These are phyloP conservation scores for Knipowitschia caucasica DNA, from an alignment of 2,797 vertebrate species.

Conservation along the genomic window DNA sequence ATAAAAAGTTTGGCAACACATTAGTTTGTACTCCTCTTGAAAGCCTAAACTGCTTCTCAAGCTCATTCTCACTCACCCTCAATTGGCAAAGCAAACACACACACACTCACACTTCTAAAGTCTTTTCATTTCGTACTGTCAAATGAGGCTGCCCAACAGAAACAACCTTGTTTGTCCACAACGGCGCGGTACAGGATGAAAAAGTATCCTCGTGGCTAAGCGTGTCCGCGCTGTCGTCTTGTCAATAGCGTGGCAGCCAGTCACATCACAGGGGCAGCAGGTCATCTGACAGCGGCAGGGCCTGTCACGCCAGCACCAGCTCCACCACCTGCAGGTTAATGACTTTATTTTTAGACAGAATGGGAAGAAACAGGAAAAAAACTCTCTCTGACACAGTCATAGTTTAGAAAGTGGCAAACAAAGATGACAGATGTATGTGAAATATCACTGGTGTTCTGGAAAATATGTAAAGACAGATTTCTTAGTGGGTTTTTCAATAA, in stretches of 20 bases:
- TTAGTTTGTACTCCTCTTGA: constrained; percentile 63
- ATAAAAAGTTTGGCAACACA: constrained; percentile 59
- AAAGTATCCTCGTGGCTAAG: constrained; percentile 56
- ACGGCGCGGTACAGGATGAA: constrained; percentile 37
- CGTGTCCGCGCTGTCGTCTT: constrained; percentile 54
- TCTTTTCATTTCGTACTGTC: constrained; percentile 41
- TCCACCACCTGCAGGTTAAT: constrained; percentile 74
- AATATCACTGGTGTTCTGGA: neutral
- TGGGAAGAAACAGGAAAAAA: constrained; percentile 60
- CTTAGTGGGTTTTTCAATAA: neutral
- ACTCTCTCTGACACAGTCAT: constrained; percentile 64
- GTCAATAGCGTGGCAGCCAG: constrained; percentile 68
- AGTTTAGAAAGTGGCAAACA: constrained; percentile 48
- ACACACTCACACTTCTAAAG: constrained; percentile 12
- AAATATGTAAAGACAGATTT: neutral
- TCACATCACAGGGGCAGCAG: constrained; percentile 60
- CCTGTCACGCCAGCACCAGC: constrained; percentile 63
- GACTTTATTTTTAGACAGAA: constrained; percentile 73
- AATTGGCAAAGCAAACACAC: constrained; percentile 32
- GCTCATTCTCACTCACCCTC: constrained; percentile 53
- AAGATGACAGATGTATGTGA: constrained; percentile 23
- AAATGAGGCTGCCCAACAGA: constrained; percentile 47
- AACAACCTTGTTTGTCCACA: constrained; percentile 61
- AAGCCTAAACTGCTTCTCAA: constrained; percentile 55
- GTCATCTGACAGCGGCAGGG: constrained; percentile 63